Evolutionary conservation across 2,888 invertebrate genomes (phyloP).

Genomic region (Priocnemis perturbator): DNA sequence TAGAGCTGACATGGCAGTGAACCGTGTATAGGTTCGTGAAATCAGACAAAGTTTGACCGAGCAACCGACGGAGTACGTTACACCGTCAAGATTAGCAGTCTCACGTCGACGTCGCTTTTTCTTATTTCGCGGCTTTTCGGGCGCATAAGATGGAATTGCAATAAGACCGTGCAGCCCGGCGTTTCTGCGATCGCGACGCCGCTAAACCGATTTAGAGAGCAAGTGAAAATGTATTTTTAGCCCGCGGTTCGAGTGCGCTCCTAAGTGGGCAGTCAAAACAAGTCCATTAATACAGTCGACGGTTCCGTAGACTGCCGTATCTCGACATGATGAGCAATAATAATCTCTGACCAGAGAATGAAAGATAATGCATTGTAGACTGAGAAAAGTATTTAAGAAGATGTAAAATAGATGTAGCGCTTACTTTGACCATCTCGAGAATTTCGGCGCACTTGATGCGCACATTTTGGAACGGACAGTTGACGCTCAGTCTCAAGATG

Average conservation of each 20-base stretch:
- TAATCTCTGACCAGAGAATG: too few species aligned
- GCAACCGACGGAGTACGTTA: too few species aligned
- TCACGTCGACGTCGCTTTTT: too few species aligned
- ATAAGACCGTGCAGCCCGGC: not conserved
- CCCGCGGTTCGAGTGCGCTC: constrained; percentile 32
- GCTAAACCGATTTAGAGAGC: constrained; percentile 23
- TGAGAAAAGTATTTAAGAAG: too few species aligned
- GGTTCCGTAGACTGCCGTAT: constrained; percentile 11
- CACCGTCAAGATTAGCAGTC: too few species aligned
- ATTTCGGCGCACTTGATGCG: constrained; percentile 79
- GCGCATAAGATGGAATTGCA: constrained; percentile 3
- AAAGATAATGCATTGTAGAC: too few species aligned
- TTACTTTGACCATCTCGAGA: constrained; percentile 79
- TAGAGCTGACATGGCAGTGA: too few species aligned
- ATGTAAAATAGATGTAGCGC: too few species aligned
- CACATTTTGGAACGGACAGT: constrained; percentile 80
- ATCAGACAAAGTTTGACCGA: too few species aligned
- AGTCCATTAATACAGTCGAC: constrained; percentile 49
- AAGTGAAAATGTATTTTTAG: constrained; percentile 47
- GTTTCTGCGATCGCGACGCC: constrained; percentile 3
- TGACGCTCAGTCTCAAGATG: constrained; percentile 78
- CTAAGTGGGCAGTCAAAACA: constrained; percentile 53
- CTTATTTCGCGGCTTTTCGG: too few species aligned
- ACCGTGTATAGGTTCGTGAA: too few species aligned
- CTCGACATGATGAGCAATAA: constrained; percentile 18